Base-by-base conservation (phyloP, 2,888 invertebrate genomes). In the Falcaria lacertinaria region DNA sequence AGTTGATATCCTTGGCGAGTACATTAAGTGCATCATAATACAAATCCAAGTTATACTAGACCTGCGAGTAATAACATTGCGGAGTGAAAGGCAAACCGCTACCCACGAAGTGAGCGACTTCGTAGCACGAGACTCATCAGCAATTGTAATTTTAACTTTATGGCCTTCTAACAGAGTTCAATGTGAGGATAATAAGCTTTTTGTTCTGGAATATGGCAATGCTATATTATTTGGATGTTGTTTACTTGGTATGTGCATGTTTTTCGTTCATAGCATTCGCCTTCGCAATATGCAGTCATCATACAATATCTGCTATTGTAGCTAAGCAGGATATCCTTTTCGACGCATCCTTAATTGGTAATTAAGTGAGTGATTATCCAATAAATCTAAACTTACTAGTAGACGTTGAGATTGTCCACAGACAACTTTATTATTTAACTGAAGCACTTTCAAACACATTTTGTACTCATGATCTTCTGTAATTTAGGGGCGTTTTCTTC, bases 31-130 rank as follows among this genome's bases (percentile, higher is more conserved):
- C 37, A 22, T 22, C 37, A 22, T 28, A 2, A 28, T 37, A 37
- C 22, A 22, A 22, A 22, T 37, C 37, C 15, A 6, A 14, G 14
- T 22, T 37, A 28, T 28, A 28, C 42, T 54, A 52, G 44, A 52
- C 39, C 47, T 33, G 42, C 55, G 22, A 45, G 63, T 50, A 64
- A 72, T 69, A 76, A 64, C 64, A 68, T 66, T 63, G 64, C 57
- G 50, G 61, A 83, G 84, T 82, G 82, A 84, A 84, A 85, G 84
- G 85, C 69, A 79, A 77, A 77, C 73, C 69, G 67, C 79, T 74
- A 64, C 76, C 80, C 78, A 79, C 77, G 64, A 65, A 64, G 59
- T 56, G 50, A 65, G 51, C 61, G 50, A 58, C 54, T 61, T 58
- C 52, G 54, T 50, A 25, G 37, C 22, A 47, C 48, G 42, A 40